Evolutionary conservation across 2,888 invertebrate genomes (phyloP).

Genomic region (Synanthedon andrenaeformis): DNA sequence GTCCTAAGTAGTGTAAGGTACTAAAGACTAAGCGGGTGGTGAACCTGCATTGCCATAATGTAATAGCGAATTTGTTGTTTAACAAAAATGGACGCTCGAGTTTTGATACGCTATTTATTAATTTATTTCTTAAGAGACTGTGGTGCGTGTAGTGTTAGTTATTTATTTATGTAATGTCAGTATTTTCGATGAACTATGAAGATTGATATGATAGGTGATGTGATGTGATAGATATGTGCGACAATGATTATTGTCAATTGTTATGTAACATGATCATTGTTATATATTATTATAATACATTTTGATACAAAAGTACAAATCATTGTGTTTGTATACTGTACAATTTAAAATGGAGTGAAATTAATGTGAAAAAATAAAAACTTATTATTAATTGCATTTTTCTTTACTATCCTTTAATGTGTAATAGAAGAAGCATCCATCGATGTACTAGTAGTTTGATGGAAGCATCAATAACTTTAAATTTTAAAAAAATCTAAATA

Average conservation of each 20-base stretch:
- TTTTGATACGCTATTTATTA: slow-evolving; percentile 58
- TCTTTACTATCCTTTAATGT: too few relatives aligned
- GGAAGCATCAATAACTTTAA: too few relatives aligned
- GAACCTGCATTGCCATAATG: slow-evolving; percentile 63
- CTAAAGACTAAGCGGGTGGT: slow-evolving; percentile 50
- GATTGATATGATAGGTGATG: slow-evolving; percentile 51
- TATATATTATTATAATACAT: slow-evolving; percentile 23
- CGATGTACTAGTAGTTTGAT: too few relatives aligned
- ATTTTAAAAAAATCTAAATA: too few relatives aligned
- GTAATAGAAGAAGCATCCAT: too few relatives aligned
- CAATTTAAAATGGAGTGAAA: slow-evolving; percentile 41
- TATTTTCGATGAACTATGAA: slow-evolving; percentile 52
- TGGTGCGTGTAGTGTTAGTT: slow-evolving; percentile 60
- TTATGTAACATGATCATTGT: slow-evolving; percentile 23
- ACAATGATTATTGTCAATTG: slow-evolving; percentile 6
- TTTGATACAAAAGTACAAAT: slow-evolving; percentile 25
- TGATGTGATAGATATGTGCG: slow-evolving; percentile 34
- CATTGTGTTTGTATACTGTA: slow-evolving; percentile 54
- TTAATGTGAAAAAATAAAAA: slow-evolving; percentile 34
- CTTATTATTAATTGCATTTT: background rate
- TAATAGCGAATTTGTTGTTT: slow-evolving; percentile 29
- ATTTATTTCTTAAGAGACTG: slow-evolving; percentile 57
- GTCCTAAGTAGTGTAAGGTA: slow-evolving; percentile 65
- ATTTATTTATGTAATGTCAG: slow-evolving; percentile 60
- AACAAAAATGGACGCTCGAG: slow-evolving; percentile 42